These are phyloP conservation scores for Capitulum mitella DNA, from an alignment of 2,888 invertebrate genomes.

Conservation along the genomic window DNA sequence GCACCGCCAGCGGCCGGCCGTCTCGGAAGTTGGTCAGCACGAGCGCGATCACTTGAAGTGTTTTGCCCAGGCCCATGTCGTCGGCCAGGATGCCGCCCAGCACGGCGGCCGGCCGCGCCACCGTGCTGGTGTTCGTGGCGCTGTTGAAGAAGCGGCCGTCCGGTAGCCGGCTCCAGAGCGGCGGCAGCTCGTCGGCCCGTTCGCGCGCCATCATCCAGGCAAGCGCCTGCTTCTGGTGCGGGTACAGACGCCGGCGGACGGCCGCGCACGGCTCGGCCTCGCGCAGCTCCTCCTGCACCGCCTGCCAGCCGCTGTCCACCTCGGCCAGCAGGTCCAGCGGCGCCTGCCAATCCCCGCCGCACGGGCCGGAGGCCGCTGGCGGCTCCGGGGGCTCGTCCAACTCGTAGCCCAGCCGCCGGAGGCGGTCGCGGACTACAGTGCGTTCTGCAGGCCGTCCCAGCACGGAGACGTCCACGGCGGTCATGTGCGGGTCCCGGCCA, in stretches of 20 bases:
- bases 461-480: not conserved
- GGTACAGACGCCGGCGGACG: not conserved
- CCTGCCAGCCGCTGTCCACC: not conserved
- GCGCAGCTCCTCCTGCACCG: not conserved
- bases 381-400: not conserved
- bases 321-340: not conserved
- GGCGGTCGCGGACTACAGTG: not conserved
- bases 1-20: not conserved
- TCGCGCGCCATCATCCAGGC: conserved; percentile 2
- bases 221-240: conserved; percentile 15
- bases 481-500: not conserved
- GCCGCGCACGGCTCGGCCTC: not conserved
- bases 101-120: conserved; percentile 14
- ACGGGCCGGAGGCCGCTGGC: not conserved
- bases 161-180: too few relatives aligned
- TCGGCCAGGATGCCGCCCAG: conserved; percentile 37
- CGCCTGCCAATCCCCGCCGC: not conserved
- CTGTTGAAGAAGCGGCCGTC: too few relatives aligned
- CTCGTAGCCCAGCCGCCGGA: not conserved
- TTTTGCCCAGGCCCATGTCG: conserved; percentile 40
- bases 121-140: too few relatives aligned
- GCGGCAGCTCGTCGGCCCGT: not conserved
- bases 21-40: conserved; percentile 35
- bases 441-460: not conserved
- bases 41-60: conserved; percentile 37